Base-by-base conservation (phyloP, 2,888 invertebrate species). In the Polylopha cassiicola region DNA sequence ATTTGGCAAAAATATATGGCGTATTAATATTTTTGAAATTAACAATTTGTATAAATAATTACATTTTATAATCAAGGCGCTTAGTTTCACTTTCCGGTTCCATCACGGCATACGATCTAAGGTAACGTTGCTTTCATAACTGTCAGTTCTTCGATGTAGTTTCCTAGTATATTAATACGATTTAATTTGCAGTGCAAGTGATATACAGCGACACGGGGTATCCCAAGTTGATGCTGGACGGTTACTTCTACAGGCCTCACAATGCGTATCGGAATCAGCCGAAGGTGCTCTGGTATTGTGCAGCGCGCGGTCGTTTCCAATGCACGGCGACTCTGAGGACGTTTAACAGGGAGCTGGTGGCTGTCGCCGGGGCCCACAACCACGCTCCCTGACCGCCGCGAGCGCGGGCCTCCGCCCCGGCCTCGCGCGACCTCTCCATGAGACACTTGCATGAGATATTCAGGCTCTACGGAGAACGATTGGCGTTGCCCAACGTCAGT, bases 181-280 rank as follows among this genome's bases (percentile, higher is more conserved):
- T 49, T 50, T 46, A 48, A 50, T 33, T 74, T 77, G 43, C 78
- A 78, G 77, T 76, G 61, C 60, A 66, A 60, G 63, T 78, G 47
- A 67, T 78, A 59, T 64, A 72, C 51, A 68, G 61, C 47, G 61
- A 62, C 46, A 74, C 69, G 46, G 82, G 81, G 23, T 84, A 81
- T 43, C 81, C 81, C 43, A 84, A 80, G 62, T 48, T 85, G 48
- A 52, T 68, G 42, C 44, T 72, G 47, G 55, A 74, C 45, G 81
- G 81, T 32, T 82, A 80, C 53, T 56, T 61, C 47, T 85, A 71
- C 48, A 67, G 82, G 6, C 79, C 82, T 2, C 84, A 85, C 58
- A 85, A 85, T 51, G 81, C 78, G 20, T 82, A 85, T 46, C 65
- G 84, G 34, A 80, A 81, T 39, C 73, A 74, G 50, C 73, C 76